Percentiles rank a stretch among this genome's conserved stretches.
Conservation (phyloP, 1,140 invertebrate genomes). For the Drosophila paulistorum region DNA sequence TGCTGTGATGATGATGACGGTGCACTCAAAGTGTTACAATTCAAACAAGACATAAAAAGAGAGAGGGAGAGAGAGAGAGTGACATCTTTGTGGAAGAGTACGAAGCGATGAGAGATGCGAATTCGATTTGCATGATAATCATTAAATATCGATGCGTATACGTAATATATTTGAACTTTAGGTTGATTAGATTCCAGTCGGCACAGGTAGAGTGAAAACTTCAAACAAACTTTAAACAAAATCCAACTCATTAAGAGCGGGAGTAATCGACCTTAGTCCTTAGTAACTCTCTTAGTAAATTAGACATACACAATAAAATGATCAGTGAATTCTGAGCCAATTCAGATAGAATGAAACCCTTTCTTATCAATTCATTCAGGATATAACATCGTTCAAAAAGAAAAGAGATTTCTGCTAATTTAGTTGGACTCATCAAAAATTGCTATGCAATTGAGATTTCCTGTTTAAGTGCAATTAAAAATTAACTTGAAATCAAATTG, state of each 20-base stretch:
- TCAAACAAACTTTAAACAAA: too few species aligned
- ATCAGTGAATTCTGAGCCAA: too few species aligned
- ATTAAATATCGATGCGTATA: not conserved
- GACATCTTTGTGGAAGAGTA: not conserved
- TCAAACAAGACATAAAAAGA: not conserved
- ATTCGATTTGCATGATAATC: not conserved
- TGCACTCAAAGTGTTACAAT: constrained; percentile 9
- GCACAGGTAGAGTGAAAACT: too few species aligned
- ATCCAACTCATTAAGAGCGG: too few species aligned
- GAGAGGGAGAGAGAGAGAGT: not conserved
- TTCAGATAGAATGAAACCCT: too few species aligned
- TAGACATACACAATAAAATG: too few species aligned
- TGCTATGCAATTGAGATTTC: constrained; percentile 77
- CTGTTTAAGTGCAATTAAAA: constrained; percentile 76
- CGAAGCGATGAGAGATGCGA: not conserved
- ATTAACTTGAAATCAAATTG: constrained; percentile 66
- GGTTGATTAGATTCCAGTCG: not conserved
- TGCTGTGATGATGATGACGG: not conserved
- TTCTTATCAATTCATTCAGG: too few species aligned
- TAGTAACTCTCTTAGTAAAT: too few species aligned
- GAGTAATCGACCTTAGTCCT: too few species aligned
- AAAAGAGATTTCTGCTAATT: constrained; percentile 47
- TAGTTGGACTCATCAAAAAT: constrained; percentile 52
- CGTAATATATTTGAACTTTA: constrained; percentile 2
- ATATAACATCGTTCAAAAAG: constrained; percentile 44